phyloP scores from a whole-genome alignment of 2,797 vertebrate species.

The Syngnathus rostellatus region DNA sequence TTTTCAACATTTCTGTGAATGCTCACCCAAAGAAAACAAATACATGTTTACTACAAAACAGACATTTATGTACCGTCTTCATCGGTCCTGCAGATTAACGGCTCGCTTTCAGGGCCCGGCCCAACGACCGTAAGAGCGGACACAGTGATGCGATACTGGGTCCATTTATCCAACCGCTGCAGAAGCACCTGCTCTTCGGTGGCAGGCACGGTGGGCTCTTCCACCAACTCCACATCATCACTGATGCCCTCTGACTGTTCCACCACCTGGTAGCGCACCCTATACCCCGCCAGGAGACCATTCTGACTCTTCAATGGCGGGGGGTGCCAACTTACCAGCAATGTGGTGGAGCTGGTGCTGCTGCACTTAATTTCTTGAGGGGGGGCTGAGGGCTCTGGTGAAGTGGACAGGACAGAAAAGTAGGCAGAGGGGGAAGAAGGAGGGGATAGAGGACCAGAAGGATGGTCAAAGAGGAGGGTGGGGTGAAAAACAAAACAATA shows the following conservation, averaged over 20 bases:
- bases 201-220: conserved; percentile 78
- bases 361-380: conserved; percentile 96
- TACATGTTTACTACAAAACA: not conserved
- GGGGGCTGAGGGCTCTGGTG: conserved; percentile 96
- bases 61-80: conserved; percentile 80
- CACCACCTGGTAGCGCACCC: conserved; percentile 84
- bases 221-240: conserved; percentile 61
- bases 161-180: conserved; percentile 94
- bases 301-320: conserved; percentile 88
- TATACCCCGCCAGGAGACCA: conserved; percentile 88
- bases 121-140: conserved; percentile 85
- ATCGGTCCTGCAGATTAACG: conserved; percentile 85
- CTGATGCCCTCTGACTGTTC: conserved; percentile 70
- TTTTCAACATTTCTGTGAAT: not conserved
- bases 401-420: conserved; percentile 63
- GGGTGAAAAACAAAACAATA: conserved; percentile 80
- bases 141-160: conserved; percentile 82
- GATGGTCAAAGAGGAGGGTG: conserved; percentile 28
- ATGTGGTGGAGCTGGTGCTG: conserved; percentile 91
- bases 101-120: conserved; percentile 86
- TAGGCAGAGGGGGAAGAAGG: conserved; percentile 51
- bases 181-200: conserved; percentile 78
- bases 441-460: conserved; percentile 24
- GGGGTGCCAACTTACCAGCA: conserved; percentile 99
- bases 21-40: not conserved